Evolutionary conservation across 2,888 invertebrate species (phyloP), one percentile per base, ranked within the genome.

Genomic region (Ischnura elegans): DNA sequence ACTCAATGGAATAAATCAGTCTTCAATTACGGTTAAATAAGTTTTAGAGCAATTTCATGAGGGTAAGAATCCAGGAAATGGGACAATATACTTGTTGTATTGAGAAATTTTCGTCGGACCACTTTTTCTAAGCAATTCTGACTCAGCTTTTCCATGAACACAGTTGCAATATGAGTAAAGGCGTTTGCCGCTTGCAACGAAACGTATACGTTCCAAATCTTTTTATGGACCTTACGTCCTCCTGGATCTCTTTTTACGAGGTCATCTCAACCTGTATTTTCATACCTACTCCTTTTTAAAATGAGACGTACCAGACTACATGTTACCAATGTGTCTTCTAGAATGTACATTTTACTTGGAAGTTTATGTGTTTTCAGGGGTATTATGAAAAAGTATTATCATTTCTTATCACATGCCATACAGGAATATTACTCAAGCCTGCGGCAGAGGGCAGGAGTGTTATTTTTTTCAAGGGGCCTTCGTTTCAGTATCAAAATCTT

Each of bases 271-370:
- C 76, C 13, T 10, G 76, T 76, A 76, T 76, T 76, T 76, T 16
- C 21, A 76, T 76, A 76, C 76, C 36, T 36, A 36, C 76, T 29
- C 10, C 36, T 61, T 61, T 61, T 76, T 16, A 61, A 36, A 66
- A 6, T 76, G 76, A 29, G 76, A 29, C 76, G 36, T 16, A 76
- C 25, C 29, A 25, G 29, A 25, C 36, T 36, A 36, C 76, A 36
- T 76, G 36, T 76, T 61, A 76, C 25, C n/a, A n/a, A n/a, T n/a
- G n/a, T n/a, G n/a, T 36, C 76, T 76, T 76, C 76, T 36, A 76
- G 76, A 76, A 76, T 76, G 76, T 36, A 36, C 76, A 29, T 10
- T 76, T 76, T 16, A 16, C 76, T 10, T 16, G 29, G 36, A 76
- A 76, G 29, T 76, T 76, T 76, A 76, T 36, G 76, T 36, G 76